Evolutionary conservation across 2,113 vertebrate species (phyloP), one percentile per base, ranked within the genome.

Genomic region (Corydoras sp.): DNA sequence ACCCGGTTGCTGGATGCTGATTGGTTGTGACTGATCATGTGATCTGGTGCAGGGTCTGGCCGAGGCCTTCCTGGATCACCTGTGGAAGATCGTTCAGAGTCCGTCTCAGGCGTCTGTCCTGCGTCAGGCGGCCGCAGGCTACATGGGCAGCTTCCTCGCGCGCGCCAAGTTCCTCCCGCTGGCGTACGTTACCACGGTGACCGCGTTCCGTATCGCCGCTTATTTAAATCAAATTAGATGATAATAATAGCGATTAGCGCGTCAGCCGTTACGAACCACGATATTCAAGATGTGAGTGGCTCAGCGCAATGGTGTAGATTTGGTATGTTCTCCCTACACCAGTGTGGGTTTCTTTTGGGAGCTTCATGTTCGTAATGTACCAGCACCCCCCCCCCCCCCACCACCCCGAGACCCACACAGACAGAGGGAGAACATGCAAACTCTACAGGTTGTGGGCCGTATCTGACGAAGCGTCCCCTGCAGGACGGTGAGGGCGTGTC

Each of bases 1-100:
- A 8, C 35, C 4, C 35, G 0, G 51, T 53, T 24, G 18, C 18
- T 24, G 18, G 3, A 6, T 53, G 1, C 51, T 53, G 51, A 53
- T 53, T 10, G 5, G 51, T 14, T 53, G 51, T 53, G 9, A 53
- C 5, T 3, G 5, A 3, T 32, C 69, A 2, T 65, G 24, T 58
- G 24, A n/a, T 31, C 31, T 0, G 49, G 8, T 76, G 65, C 9
- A 98, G 97, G 92, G 90, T 1, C 85, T 99, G 14, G 90, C 95
- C 5, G 97, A 99, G 81, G 95, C 94, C 31, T 98, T 98, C 84
- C 83, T 98, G 84, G 95, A 99, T 66, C 95, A 98, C 85, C 89
- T 98, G 69, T 98, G 97, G 96, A 98, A 91, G 82, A 90, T 92
- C 68, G 68, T 98, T 7, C 93, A 94, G 75, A 92, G 85, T 81